These are phyloP conservation scores for Tachuris rubrigastra DNA, from an alignment of 2,113 vertebrate species.

Conservation along the genomic window DNA sequence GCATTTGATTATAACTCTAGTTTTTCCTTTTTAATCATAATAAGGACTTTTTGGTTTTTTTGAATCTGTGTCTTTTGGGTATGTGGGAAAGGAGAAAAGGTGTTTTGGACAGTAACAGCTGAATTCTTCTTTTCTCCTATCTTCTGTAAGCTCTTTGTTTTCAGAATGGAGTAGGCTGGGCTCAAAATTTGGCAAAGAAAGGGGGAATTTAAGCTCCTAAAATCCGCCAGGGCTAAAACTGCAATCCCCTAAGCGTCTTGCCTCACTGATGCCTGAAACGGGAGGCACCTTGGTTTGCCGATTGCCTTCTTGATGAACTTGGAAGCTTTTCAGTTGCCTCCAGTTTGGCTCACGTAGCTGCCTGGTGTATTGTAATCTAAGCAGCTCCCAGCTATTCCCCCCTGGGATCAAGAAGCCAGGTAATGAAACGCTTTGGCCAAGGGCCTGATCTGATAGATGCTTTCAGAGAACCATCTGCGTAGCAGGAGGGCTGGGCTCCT, in stretches of 20 bases:
- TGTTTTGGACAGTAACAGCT: not conserved
- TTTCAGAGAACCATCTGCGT: not conserved
- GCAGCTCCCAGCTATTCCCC: constrained; percentile 29
- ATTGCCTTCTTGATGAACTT: not conserved
- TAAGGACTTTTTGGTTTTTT: not conserved
- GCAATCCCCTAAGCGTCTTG: not conserved
- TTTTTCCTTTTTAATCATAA: not conserved
- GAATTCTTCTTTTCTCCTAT: not conserved
- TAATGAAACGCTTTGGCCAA: constrained; percentile 29
- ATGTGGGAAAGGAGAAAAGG: not conserved
- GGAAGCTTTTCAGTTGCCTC: constrained; percentile 35
- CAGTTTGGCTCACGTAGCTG: constrained; percentile 14
- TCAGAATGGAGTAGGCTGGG: not conserved
- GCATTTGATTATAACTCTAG: not conserved
- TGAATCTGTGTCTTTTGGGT: not conserved
- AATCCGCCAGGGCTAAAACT: not conserved
- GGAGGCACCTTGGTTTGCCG: not conserved
- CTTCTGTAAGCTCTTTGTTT: not conserved
- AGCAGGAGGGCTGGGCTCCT: not conserved
- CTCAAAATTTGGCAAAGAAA: not conserved
- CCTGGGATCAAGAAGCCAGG: not conserved
- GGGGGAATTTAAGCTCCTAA: not conserved
- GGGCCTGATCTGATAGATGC: constrained; percentile 44
- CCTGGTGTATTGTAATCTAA: not conserved
- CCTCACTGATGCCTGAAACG: not conserved